Percentiles rank a stretch among this genome's conserved stretches.
Conservation (phyloP, 2,113 vertebrate genomes). For the Oncorhynchus mykiss region DNA sequence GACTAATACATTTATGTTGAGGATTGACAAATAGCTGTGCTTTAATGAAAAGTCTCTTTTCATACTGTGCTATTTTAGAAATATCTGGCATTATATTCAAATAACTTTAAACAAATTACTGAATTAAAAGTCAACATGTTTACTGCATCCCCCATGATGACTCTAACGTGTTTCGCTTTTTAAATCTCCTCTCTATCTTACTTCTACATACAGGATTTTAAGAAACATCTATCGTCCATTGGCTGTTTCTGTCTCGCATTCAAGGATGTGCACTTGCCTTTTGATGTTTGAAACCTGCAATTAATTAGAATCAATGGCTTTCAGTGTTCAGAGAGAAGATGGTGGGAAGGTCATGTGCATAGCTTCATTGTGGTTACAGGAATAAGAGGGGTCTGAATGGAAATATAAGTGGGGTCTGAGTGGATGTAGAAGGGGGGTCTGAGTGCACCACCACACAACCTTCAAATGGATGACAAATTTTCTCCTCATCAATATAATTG, state of each 20-base stretch:
- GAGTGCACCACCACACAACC: not conserved
- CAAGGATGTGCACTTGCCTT: conserved; percentile 3
- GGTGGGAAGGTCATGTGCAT: not conserved
- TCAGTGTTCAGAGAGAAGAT: not conserved
- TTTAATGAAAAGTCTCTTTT: no score
- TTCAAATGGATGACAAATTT: not conserved
- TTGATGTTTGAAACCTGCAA: not conserved
- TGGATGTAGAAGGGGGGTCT: no score
- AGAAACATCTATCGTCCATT: not conserved
- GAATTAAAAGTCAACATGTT: no score
- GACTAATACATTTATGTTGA: no score
- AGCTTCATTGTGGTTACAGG: no score
- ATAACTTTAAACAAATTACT: no score
- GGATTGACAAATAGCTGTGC: no score
- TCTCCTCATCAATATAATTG: not conserved
- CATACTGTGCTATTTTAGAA: no score
- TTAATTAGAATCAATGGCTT: conserved; percentile 4
- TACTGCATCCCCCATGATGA: not conserved
- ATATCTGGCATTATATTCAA: no score
- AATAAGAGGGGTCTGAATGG: no score
- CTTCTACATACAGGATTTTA: not conserved
- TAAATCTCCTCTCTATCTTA: not conserved
- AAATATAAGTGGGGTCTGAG: no score
- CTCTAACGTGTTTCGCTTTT: not conserved
- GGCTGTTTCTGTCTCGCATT: not conserved